A percentile compares a stretch with the other conserved stretches of the same genome.
Evolutionary conservation across 2,113 vertebrate species (phyloP).

Genomic region (Xyrauchen texanus): DNA sequence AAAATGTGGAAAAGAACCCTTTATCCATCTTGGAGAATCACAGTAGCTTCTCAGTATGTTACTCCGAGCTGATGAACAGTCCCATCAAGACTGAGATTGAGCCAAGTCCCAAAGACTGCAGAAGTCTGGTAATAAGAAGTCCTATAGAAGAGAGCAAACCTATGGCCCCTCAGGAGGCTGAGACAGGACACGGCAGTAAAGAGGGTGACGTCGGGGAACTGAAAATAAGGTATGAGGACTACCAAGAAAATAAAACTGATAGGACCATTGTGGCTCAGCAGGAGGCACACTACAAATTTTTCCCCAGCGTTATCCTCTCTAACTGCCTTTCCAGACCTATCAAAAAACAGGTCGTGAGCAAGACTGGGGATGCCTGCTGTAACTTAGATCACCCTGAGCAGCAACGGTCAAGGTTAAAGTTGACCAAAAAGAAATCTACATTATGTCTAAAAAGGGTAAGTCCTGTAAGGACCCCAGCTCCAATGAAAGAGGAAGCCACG

Average conservation of each 20-base stretch:
- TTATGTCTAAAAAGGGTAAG: conserved; percentile 66
- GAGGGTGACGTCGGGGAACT: conserved; percentile 90
- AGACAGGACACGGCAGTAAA: conserved; percentile 70
- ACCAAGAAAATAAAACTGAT: conserved; percentile 93
- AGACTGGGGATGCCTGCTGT: conserved; percentile 68
- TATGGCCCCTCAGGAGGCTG: conserved; percentile 57
- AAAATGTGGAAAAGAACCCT: conserved; percentile 84
- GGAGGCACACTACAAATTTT: conserved; percentile 97
- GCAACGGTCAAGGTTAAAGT: conserved; percentile 83
- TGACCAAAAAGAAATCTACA: conserved; percentile 80
- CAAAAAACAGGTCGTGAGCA: conserved; percentile 76
- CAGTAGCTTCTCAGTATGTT: conserved; percentile 80
- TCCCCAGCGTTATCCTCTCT: conserved; percentile 96
- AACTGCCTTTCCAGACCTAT: conserved; percentile 88
- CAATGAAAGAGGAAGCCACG: conserved; percentile 32
- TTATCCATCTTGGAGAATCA: conserved; percentile 77
- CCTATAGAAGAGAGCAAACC: conserved; percentile 58
- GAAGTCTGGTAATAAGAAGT: conserved; percentile 65
- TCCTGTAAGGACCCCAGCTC: conserved; percentile 53
- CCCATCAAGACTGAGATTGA: conserved; percentile 81
- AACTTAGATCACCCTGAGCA: conserved; percentile 77
- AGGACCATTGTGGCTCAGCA: conserved; percentile 90
- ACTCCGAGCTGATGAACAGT: conserved; percentile 82
- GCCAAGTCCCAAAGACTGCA: conserved; percentile 78
- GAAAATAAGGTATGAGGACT: conserved; percentile 96